phyloP scores from a whole-genome alignment of 2,113 vertebrate genomes.

The Thomomys bottae region DNA sequence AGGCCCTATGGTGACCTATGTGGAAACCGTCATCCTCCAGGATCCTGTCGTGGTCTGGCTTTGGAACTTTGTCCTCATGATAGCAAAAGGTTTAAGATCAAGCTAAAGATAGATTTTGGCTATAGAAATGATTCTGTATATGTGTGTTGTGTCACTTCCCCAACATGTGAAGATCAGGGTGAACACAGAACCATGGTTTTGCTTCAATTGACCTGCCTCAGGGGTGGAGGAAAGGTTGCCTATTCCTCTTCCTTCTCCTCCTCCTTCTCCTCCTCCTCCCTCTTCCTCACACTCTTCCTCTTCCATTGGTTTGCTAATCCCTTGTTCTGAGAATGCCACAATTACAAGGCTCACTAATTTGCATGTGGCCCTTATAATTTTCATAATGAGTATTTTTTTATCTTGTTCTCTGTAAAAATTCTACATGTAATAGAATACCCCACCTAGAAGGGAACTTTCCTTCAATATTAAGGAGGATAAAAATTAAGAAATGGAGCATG shows the following conservation, averaged over 20 bases:
- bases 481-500: neutral
- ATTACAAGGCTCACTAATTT: neutral
- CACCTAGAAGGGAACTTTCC: neutral
- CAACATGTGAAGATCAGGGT: neutral
- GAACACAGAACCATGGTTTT: neutral
- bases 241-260: neutral
- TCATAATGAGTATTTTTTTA: neutral
- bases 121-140: neutral
- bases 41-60: neutral
- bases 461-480: neutral
- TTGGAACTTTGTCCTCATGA: neutral
- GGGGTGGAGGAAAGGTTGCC: neutral
- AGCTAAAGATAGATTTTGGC: neutral
- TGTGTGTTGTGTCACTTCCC: neutral
- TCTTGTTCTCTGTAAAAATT: neutral
- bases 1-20: rapidly evolving
- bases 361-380: neutral
- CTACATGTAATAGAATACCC: neutral
- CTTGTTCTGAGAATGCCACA: neutral
- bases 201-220: neutral
- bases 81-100: neutral
- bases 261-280: neutral
- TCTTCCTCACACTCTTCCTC: neutral
- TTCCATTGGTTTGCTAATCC: neutral
- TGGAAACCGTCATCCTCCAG: neutral